Evolutionary conservation across 2,888 invertebrate genomes (phyloP).

Genomic region (Sympetrum striolatum): DNA sequence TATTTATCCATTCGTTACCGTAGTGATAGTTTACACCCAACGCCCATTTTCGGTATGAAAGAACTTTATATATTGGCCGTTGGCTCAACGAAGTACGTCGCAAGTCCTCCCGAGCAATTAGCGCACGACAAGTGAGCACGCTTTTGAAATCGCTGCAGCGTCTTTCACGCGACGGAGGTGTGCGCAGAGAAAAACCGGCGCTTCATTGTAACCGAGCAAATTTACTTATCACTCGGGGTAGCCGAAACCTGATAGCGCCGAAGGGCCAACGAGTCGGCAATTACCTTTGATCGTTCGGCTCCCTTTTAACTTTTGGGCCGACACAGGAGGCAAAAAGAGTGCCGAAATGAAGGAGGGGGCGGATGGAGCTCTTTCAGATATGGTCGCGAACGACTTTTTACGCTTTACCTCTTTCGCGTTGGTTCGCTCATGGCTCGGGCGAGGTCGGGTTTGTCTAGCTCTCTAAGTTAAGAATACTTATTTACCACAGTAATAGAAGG

Average conservation of each 20-base stretch:
- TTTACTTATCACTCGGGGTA: slow-evolving; percentile 28
- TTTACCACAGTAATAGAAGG: no score
- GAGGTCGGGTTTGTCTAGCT: no score
- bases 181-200: background rate
- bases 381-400: no score
- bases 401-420: no score
- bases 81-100: no score
- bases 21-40: no score
- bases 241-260: slow-evolving; percentile 7
- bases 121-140: background rate
- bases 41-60: no score
- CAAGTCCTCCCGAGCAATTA: background rate
- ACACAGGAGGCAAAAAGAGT: background rate
- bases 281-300: slow-evolving; percentile 18
- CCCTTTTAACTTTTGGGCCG: background rate
- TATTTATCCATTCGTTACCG: no score
- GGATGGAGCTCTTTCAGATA: background rate
- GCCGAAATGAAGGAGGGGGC: background rate
- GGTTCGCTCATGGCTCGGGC: no score
- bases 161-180: background rate
- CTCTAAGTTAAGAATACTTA: no score
- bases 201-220: slow-evolving; percentile 30
- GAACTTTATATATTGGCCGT: no score
- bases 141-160: background rate
- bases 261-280: background rate